Conservation (phyloP, 2,797 vertebrate species). For the Betta splendens region DNA sequence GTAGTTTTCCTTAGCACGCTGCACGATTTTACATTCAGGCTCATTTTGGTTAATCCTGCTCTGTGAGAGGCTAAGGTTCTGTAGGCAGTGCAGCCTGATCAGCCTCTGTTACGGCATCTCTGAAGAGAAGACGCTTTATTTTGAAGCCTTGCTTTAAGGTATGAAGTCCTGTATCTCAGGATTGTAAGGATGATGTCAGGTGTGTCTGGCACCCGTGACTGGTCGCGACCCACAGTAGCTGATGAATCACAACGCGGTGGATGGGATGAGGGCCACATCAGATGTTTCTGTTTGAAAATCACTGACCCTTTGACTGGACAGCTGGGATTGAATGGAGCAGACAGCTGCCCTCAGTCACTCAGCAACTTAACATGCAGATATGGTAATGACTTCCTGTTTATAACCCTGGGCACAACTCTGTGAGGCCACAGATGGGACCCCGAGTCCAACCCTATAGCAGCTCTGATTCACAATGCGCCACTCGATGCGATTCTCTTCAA, state of each 20-base stretch:
- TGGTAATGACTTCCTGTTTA: slow-evolving; percentile 75
- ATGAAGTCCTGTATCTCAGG: slow-evolving; percentile 28
- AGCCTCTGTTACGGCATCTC: slow-evolving; percentile 16
- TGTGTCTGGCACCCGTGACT: slow-evolving; percentile 36
- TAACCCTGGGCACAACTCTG: slow-evolving; percentile 44
- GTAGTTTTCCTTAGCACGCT: too few species aligned
- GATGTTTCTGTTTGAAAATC: slow-evolving; percentile 1
- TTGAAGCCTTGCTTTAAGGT: slow-evolving; percentile 1
- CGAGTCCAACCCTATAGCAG: slow-evolving; percentile 22
- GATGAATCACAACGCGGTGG: slow-evolving; percentile 53
- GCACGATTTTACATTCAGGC: background rate
- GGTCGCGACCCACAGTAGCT: slow-evolving; percentile 5
- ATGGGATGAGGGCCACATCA: slow-evolving; percentile 3
- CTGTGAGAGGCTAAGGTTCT: background rate
- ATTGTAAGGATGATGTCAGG: slow-evolving; percentile 50
- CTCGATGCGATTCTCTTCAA: background rate
- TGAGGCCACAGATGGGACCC: slow-evolving; percentile 58
- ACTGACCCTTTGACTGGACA: slow-evolving; percentile 14
- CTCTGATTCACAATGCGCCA: slow-evolving; percentile 8
- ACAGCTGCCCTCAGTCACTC: slow-evolving; percentile 35
- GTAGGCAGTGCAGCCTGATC: background rate
- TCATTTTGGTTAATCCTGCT: background rate
- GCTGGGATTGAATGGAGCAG: slow-evolving; percentile 6
- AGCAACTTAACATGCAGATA: slow-evolving; percentile 61
- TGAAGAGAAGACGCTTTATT: background rate